phyloP scores from a whole-genome alignment of 37 sponge, comb jelly and placozoan genomes.

The Spongia lamella region DNA sequence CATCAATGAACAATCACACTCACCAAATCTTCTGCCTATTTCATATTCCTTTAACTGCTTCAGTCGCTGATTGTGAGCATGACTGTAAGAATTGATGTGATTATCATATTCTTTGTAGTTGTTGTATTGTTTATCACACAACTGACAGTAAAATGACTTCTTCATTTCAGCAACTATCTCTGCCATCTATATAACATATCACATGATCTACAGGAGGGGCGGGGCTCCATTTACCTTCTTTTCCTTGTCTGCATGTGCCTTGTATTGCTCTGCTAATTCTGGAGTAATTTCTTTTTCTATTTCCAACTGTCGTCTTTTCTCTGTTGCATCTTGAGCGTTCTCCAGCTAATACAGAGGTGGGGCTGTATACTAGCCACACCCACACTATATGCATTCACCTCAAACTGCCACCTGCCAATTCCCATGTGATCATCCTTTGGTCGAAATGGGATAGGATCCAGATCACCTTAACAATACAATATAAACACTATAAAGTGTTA shows the following conservation, averaged over 20 bases:
- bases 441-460: constrained; percentile 70
- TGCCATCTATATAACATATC: constrained; percentile 9
- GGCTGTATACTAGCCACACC: too few relatives aligned
- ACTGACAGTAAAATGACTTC: constrained; percentile 84
- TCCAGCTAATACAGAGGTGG: constrained; percentile 50
- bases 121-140: constrained; percentile 87
- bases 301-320: constrained; percentile 80
- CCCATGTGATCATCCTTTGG: constrained; percentile 83
- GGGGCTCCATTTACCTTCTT: constrained; percentile 10
- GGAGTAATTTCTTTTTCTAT: constrained; percentile 79
- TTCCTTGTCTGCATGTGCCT: too few relatives aligned
- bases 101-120: constrained; percentile 89
- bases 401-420: constrained; percentile 72
- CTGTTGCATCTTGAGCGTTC: constrained; percentile 77
- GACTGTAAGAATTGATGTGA: constrained; percentile 91
- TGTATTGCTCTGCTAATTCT: constrained; percentile 70
- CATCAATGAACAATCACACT: neutral
- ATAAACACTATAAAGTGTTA: too few relatives aligned
- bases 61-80: constrained; percentile 83
- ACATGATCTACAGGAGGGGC: neutral
- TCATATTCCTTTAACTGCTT: constrained; percentile 65
- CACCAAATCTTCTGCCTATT: constrained; percentile 62
- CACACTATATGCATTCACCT: constrained; percentile 33
- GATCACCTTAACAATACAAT: constrained; percentile 60
- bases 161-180: constrained; percentile 61